Evolutionary conservation across 2,797 vertebrate species (phyloP).

Genomic region (Simalia tracyae): DNA sequence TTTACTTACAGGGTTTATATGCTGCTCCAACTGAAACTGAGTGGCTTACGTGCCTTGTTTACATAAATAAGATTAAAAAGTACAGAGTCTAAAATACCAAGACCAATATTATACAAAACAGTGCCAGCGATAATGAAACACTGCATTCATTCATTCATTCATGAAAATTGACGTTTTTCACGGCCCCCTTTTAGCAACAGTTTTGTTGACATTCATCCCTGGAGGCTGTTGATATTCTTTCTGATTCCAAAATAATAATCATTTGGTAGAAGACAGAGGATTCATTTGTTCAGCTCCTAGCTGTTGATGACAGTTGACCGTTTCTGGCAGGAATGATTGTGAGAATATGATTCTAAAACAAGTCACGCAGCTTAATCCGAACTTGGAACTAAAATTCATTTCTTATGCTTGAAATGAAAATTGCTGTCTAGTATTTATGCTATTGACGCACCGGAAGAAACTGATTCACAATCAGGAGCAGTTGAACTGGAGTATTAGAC

Average conservation of each 20-base stretch:
- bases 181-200: neutral
- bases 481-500: neutral
- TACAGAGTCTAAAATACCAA: neutral
- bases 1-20: no score
- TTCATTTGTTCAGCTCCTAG: neutral
- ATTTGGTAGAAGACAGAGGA: neutral
- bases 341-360: neutral
- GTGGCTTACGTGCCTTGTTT: neutral
- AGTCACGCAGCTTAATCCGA: neutral
- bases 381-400: neutral
- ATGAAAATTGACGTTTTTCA: neutral
- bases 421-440: neutral
- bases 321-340: neutral
- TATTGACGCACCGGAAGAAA: neutral
- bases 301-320: neutral
- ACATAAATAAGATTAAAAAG: neutral
- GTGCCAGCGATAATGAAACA: neutral
- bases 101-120: neutral
- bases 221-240: neutral
- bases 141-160: neutral
- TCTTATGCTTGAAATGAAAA: neutral
- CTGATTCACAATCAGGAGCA: neutral
- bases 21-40: neutral
- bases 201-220: neutral
- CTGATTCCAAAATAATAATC: neutral